Evolutionary conservation across 1,140 invertebrate species (phyloP).

Genomic region (Neodiprion pinetum): DNA sequence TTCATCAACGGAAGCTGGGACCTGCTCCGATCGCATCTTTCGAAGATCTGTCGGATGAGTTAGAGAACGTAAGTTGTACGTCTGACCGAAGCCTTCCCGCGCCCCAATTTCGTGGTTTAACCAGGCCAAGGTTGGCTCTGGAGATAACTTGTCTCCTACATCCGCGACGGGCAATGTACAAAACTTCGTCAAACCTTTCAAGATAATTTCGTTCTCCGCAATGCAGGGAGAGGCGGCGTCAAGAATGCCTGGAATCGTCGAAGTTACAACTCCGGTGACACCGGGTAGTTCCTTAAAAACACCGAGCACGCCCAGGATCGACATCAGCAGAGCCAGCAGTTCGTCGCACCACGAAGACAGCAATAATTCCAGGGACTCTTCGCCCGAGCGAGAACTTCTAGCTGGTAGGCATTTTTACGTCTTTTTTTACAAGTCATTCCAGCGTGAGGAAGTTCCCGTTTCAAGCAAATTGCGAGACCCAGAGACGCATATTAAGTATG

Average conservation of each 20-base stretch:
- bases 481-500: neutral
- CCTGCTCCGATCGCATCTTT: constrained; percentile 92
- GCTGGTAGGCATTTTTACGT: constrained; percentile 44
- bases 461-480: too few species aligned
- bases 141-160: neutral
- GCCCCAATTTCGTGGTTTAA: neutral
- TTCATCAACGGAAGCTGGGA: constrained; percentile 76
- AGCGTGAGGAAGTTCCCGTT: neutral
- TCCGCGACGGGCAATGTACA: constrained; percentile 24
- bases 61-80: constrained; percentile 68
- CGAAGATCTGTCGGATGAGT: constrained; percentile 87
- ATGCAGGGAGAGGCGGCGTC: constrained; percentile 67
- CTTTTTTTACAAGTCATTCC: neutral
- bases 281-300: constrained; percentile 66
- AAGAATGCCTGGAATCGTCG: constrained; percentile 73
- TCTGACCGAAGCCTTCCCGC: constrained; percentile 36
- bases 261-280: constrained; percentile 65
- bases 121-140: neutral
- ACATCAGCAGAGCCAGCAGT: constrained; percentile 85
- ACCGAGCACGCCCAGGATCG: constrained; percentile 81
- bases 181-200: constrained; percentile 33
- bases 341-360: constrained; percentile 85
- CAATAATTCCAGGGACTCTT: constrained; percentile 70
- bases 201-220: constrained; percentile 57
- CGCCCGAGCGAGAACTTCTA: constrained; percentile 79